phyloP scores from a whole-genome alignment of 2,888 invertebrate species.

The Deroplatys truncata region DNA sequence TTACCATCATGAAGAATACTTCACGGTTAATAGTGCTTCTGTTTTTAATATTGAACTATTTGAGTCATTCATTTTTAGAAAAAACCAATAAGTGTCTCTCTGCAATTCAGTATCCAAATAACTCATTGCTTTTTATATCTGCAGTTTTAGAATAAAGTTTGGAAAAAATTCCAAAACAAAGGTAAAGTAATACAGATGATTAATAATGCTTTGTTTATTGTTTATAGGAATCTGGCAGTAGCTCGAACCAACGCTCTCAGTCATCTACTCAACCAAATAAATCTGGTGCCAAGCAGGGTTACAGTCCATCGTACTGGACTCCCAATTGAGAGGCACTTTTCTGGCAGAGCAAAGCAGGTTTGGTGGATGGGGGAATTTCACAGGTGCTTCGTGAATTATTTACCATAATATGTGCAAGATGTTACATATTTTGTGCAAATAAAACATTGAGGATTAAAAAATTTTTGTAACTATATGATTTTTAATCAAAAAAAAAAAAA shows the following conservation, averaged over 20 bases:
- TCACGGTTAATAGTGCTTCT: too few relatives aligned
- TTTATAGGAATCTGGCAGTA: constrained; percentile 54
- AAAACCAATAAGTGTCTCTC: too few relatives aligned
- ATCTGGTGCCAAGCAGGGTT: constrained; percentile 55
- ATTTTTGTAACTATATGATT: constrained; percentile 20
- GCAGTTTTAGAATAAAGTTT: too few relatives aligned
- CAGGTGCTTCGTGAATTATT: constrained; percentile 28
- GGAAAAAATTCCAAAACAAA: too few relatives aligned
- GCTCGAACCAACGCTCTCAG: constrained; percentile 51
- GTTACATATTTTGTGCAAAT: constrained; percentile 27
- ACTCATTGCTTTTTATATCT: too few relatives aligned
- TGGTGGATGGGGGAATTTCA: constrained; percentile 19
- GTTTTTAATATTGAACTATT: too few relatives aligned
- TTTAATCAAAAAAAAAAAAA: constrained; percentile 17
- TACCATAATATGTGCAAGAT: constrained; percentile 23
- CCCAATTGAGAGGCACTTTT: constrained; percentile 33
- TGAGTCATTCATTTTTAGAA: too few relatives aligned
- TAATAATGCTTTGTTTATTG: not conserved
- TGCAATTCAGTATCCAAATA: too few relatives aligned
- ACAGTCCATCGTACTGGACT: constrained; percentile 48
- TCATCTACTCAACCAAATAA: constrained; percentile 52
- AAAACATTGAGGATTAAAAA: constrained; percentile 23
- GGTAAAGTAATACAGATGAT: not conserved
- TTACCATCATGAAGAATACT: too few relatives aligned
- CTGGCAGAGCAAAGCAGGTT: not conserved